Conservation (phyloP, 2,797 vertebrate species). For the Sorex maritimensis region DNA sequence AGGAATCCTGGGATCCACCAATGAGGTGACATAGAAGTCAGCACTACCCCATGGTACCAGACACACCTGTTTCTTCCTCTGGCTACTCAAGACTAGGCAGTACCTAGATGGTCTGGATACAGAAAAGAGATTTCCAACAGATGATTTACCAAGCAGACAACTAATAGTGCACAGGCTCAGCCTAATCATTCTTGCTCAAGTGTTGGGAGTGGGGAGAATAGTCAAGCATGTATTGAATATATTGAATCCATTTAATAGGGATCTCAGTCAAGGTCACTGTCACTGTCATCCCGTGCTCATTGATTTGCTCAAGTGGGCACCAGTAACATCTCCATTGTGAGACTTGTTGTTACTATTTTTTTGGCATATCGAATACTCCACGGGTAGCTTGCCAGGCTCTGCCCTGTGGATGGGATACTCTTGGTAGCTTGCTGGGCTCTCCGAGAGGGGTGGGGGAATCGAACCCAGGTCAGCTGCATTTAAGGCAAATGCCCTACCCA, state of each 20-base stretch:
- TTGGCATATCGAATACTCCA: too few species aligned
- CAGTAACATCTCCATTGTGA: too few species aligned
- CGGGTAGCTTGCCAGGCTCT: too few species aligned
- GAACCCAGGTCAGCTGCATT: too few species aligned
- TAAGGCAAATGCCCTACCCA: too few species aligned
- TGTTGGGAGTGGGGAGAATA: not conserved
- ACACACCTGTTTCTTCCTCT: not conserved
- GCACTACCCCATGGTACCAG: not conserved
- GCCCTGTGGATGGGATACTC: too few species aligned
- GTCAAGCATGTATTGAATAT: not conserved
- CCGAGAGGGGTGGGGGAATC: too few species aligned
- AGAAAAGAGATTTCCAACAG: not conserved
- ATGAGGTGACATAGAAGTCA: not conserved
- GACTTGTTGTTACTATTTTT: too few species aligned
- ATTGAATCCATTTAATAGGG: not conserved
- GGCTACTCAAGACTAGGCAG: not conserved
- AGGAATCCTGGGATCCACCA: not conserved
- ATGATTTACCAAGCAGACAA: not conserved
- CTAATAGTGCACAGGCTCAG: not conserved
- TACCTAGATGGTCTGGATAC: constrained; percentile 8
- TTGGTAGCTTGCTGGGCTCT: too few species aligned
- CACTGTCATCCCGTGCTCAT: too few species aligned
- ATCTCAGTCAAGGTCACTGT: too few species aligned
- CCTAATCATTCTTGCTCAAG: not conserved
- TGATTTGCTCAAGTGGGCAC: too few species aligned